Percentiles rank a stretch among this genome's conserved stretches.
Evolutionary conservation across 2,113 vertebrate genomes (phyloP).

Genomic region (Diadophis punctatus): DNA sequence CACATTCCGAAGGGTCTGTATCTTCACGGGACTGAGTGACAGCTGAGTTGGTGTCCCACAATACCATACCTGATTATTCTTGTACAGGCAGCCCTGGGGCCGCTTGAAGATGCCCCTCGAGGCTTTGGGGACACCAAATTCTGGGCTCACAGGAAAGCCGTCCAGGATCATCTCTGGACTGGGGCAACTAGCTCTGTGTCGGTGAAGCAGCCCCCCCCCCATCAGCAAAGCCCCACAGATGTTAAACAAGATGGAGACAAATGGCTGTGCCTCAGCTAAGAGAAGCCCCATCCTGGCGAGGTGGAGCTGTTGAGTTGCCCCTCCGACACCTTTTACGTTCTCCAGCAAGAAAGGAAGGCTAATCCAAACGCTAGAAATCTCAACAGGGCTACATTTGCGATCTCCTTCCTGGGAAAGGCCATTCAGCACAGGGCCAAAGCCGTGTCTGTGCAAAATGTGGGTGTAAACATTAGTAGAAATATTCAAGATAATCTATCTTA

Average conservation of each 20-base stretch:
- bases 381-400: not conserved
- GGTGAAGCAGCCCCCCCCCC: not conserved
- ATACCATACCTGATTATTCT: not conserved
- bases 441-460: not conserved
- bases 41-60: not conserved
- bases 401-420: not conserved
- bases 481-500: not conserved
- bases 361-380: not conserved
- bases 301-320: not conserved
- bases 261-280: not conserved
- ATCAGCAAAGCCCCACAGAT: not conserved
- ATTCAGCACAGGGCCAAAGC: not conserved
- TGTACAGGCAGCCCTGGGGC: not conserved
- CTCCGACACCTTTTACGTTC: not conserved
- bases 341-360: not conserved
- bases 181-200: not conserved
- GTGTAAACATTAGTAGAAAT: not conserved
- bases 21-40: not conserved
- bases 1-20: not conserved
- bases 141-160: not conserved
- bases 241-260: not conserved
- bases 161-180: not conserved
- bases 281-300: not conserved
- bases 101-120: not conserved
- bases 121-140: not conserved